Conservation (phyloP, 2,113 vertebrate genomes). For the Mormoops blainvillei region DNA sequence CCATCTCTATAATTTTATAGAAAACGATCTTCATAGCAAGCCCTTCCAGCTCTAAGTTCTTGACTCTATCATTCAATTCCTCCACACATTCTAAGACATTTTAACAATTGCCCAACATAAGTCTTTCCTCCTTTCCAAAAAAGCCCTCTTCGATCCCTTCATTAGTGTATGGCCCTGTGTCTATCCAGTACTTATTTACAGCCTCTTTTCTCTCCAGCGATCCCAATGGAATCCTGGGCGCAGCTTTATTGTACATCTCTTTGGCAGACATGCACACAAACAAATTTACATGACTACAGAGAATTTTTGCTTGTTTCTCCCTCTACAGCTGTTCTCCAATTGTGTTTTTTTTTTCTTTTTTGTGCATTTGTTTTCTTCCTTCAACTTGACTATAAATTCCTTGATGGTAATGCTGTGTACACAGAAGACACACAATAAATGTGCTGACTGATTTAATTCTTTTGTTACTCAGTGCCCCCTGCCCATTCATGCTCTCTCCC, state of each 20-base stretch:
- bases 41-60: not conserved
- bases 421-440: constrained; percentile 2
- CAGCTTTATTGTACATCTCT: not conserved
- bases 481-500: not conserved
- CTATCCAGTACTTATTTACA: not conserved
- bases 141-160: not conserved
- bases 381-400: not conserved
- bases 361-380: not conserved
- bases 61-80: not conserved
- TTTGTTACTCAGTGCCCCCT: not conserved
- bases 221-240: not conserved
- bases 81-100: not conserved
- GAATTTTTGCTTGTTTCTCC: not conserved
- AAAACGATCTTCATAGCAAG: not conserved
- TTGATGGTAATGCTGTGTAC: not conserved
- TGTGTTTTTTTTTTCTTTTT: not conserved
- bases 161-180: not conserved
- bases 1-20: not conserved
- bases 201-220: not conserved
- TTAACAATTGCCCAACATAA: not conserved
- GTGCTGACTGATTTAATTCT: not conserved
- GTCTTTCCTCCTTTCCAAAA: not conserved
- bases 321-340: not conserved
- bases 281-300: not conserved
- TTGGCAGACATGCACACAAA: not conserved